Evolutionary conservation across 2,888 invertebrate species (phyloP), one percentile per base, ranked within the genome.

Genomic region (Tigriopus californicus): DNA sequence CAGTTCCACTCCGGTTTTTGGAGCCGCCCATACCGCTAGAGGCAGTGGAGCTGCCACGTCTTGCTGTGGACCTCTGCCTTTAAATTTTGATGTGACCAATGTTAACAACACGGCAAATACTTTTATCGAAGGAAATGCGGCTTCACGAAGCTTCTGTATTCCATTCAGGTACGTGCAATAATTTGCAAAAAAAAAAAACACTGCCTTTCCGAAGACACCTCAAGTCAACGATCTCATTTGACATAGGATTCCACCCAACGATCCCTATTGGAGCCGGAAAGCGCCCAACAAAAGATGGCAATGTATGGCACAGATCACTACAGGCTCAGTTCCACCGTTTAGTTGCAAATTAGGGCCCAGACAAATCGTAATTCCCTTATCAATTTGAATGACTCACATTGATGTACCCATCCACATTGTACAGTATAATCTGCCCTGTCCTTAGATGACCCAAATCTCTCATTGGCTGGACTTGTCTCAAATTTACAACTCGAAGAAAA

Each of bases 1-100:
- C 18, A 44, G 44, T n/a, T 44, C 44, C n/a, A 49, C 49, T 5
- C 49, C 49, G 4, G 49, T 49, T 20, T 49, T 49, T 49, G 49
- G 49, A 20, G 49, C 49, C 3, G 20, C 33, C 8, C 33, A 33
- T 8, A 33, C 33, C 8, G 33, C 8, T 33, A 3, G 33, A 33
- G 33, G 33, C 33, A 33, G 15, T 15, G 49, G 49, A 22, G 22
- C 15, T 13, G 20, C 20, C 49, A 44, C 18, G 3, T 20, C 15
- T 49, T 49, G 49, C 20, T 49, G 49, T 49, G 49, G 49, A 5
- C 49, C 49, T 11, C 5, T 13, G 22, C 13, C 15, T 22, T 8
- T 5, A 20, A 5, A 22, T 2, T 49, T 20, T 22, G 12, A 20
- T 15, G 49, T 20, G 22, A 49, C 49, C 20, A 33, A 33, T 33